Conservation (phyloP, 2,797 vertebrate genomes). For the Pseudochirops corinnae region DNA sequence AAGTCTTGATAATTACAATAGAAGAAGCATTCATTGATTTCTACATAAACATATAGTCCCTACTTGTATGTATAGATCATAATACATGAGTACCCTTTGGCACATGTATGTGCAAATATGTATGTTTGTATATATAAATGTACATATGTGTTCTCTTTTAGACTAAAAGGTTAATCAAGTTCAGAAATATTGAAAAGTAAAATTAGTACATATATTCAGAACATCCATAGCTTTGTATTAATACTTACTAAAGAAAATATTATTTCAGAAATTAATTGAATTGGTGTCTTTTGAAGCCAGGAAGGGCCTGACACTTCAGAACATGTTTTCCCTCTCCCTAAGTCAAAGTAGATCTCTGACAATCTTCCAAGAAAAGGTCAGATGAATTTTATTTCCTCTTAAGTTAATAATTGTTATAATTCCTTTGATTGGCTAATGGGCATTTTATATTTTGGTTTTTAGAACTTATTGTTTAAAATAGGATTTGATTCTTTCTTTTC, state of each 20-base stretch:
- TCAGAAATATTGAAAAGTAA: conserved; percentile 43
- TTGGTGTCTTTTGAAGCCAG: conserved; percentile 54
- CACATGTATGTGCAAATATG: background rate
- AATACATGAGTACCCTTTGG: background rate
- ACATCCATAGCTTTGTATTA: conserved; percentile 44
- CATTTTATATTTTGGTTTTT: conserved; percentile 68
- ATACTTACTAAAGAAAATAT: conserved; percentile 18
- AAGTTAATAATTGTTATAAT: conserved; percentile 71
- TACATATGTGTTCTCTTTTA: background rate
- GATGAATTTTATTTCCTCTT: conserved; percentile 65
- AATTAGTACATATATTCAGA: background rate
- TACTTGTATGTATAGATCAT: background rate
- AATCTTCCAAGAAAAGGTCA: conserved; percentile 54
- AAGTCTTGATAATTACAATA: background rate
- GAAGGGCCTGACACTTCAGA: conserved; percentile 23
- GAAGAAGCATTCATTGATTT: background rate
- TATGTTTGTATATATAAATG: background rate
- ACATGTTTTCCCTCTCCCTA: conserved; percentile 47
- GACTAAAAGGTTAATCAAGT: background rate
- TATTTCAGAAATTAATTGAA: conserved; percentile 32
- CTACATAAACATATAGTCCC: background rate
- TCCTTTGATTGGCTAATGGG: conserved; percentile 53
- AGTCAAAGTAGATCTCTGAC: conserved; percentile 48
- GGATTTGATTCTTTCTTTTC: conserved; percentile 53
- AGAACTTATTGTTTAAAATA: conserved; percentile 24